Base-by-base conservation (phyloP, 2,113 vertebrate genomes). In the Danionella cerebrum region DNA sequence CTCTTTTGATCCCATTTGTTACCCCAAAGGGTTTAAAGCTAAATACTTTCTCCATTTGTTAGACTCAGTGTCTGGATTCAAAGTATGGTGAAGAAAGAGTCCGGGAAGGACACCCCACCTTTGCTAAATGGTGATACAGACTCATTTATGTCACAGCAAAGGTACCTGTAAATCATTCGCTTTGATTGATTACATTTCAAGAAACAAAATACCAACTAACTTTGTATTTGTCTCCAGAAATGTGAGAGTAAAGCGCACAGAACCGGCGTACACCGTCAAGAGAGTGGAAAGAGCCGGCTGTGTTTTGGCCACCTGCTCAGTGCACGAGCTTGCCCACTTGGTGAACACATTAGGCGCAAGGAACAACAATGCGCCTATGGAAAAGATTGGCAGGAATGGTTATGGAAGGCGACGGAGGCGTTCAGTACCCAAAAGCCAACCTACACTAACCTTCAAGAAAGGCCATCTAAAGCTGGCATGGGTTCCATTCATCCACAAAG, bases 381-480 rank as follows among this genome's bases (percentile, higher is more conserved):
- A 5, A 8, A 94, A 95, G 75, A 86, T 94, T 13, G 81, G 88
- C 48, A 72, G 82, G 0, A 75, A 76, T 0, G 93, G 94, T 53
- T 95, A 93, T 9, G 94, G 95, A 3, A 89, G 92, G 25, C 88
- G 93, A 13, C 79, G 92, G 22, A 89, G 93, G 36, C 89, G 92
- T 38, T 86, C 88, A 0, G 27, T 85, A 8, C 47, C 53, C 0
- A 45, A 44, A 50, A 47, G 42, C 29, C 53, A 11, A 35, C 2
- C 33, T 21, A 41, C 29, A 48, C 70, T 36, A 2, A 12, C 21
- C 7, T 48, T 50, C 10, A 29, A 57, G 31, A 68, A 52, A n/a
- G 74, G 58, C 39, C 55, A 11, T 44, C 62, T 63, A 4, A 67
- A 27, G 44, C 72, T 55, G 27, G 25, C n/a, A 19, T 74, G 36